phyloP scores from a whole-genome alignment of 2,888 invertebrate genomes.

The Pyralis farinalis region DNA sequence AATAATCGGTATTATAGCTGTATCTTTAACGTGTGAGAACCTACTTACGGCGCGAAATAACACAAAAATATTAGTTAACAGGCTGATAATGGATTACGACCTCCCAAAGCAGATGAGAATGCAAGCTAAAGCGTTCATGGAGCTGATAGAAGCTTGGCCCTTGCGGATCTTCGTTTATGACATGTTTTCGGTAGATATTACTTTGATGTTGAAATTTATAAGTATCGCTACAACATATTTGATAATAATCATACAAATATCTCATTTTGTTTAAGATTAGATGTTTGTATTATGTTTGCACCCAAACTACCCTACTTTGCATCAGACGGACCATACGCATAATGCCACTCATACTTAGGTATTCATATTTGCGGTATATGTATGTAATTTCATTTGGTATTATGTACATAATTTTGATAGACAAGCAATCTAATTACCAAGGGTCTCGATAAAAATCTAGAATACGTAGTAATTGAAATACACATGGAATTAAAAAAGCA shows the following conservation, averaged over 20 bases:
- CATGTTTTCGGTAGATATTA: neutral
- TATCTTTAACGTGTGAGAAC: neutral
- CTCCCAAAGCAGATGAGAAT: neutral
- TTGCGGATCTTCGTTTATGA: neutral
- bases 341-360: no score
- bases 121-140: neutral
- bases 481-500: no score
- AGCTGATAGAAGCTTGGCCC: neutral
- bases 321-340: no score
- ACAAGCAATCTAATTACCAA: no score
- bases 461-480: no score
- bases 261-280: constrained; percentile 7
- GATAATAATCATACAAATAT: neutral
- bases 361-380: no score
- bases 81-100: neutral
- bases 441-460: no score
- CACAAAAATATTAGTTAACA: neutral
- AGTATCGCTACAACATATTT: neutral
- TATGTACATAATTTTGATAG: no score
- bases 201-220: neutral
- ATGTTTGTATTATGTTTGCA: neutral
- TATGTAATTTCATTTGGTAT: no score
- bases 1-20: neutral
- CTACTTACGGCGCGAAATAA: neutral
- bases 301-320: no score